Evolutionary conservation across 2,888 invertebrate genomes (phyloP).

Genomic region (Andrena dorsata): DNA sequence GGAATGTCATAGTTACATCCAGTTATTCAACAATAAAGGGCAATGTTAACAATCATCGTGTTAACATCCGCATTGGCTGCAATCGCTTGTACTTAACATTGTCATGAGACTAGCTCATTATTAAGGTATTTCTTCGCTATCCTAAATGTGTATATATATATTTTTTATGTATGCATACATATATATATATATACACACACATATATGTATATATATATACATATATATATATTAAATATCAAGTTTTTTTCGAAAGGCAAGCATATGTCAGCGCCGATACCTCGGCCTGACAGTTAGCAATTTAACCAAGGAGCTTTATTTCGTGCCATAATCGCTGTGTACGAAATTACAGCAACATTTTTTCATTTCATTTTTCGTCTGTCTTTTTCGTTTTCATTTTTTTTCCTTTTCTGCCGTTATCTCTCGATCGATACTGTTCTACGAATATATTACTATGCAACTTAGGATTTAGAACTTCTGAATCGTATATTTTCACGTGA

Average conservation of each 20-base stretch:
- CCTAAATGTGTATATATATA: constrained; percentile 52
- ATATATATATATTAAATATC: constrained; percentile 66
- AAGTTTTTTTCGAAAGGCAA: constrained; percentile 78
- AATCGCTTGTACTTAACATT: constrained; percentile 81
- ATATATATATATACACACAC: constrained; percentile 60
- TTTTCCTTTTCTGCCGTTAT: constrained; percentile 27
- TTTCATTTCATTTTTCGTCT: constrained; percentile 42
- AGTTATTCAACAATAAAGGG: constrained; percentile 67
- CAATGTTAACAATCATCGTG: constrained; percentile 62
- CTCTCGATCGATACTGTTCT: constrained; percentile 51
- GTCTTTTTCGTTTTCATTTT: constrained; percentile 44
- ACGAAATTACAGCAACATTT: constrained; percentile 70
- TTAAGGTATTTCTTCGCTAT: constrained; percentile 67
- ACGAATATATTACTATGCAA: constrained; percentile 72
- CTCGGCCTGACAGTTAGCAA: constrained; percentile 52
- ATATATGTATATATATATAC: constrained; percentile 62
- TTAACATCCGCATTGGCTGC: constrained; percentile 68
- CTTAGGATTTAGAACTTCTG: constrained; percentile 57
- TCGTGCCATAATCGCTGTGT: constrained; percentile 64
- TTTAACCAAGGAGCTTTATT: constrained; percentile 61
- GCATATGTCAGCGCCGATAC: constrained; percentile 69
- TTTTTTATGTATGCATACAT: constrained; percentile 56
- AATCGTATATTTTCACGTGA: constrained; percentile 66
- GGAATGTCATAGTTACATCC: constrained; percentile 69
- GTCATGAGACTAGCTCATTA: constrained; percentile 80